Evolutionary conservation across 2,888 invertebrate species (phyloP).

Genomic region (Nyleta sp.): DNA sequence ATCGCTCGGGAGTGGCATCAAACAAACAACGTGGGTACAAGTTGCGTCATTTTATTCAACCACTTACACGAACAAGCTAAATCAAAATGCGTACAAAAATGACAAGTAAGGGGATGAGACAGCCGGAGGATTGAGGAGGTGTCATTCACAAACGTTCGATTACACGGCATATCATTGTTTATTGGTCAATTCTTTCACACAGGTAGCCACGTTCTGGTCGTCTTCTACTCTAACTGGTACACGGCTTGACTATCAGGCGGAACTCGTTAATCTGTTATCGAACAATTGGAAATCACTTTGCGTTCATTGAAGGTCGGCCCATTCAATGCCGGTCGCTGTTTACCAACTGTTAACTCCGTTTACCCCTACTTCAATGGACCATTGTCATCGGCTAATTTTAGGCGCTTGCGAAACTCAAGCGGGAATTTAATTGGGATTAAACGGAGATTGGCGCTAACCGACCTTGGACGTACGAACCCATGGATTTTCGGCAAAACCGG

Average conservation of each 20-base stretch:
- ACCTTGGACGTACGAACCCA: slow-evolving; percentile 54
- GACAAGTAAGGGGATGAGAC: slow-evolving; percentile 2
- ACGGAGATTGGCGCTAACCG: slow-evolving; percentile 50
- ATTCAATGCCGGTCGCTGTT: slow-evolving; percentile 63
- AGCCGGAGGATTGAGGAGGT: slow-evolving; percentile 3
- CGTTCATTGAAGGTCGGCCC: slow-evolving; percentile 50
- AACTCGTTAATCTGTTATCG: slow-evolving; percentile 23
- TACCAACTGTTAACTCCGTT: slow-evolving; percentile 47
- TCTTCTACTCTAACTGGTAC: not conserved
- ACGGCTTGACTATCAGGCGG: not conserved
- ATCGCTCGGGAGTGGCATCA: too few relatives aligned
- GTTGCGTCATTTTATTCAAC: slow-evolving; percentile 35
- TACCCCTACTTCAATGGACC: slow-evolving; percentile 58
- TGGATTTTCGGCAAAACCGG: slow-evolving; percentile 7
- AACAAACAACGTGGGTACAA: slow-evolving; percentile 21
- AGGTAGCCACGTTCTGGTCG: too few relatives aligned
- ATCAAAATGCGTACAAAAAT: slow-evolving; percentile 50
- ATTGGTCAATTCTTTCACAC: slow-evolving; percentile 16
- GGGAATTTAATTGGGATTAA: slow-evolving; percentile 56
- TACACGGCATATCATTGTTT: too few relatives aligned
- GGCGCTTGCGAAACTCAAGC: slow-evolving; percentile 48
- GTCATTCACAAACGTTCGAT: slow-evolving; percentile 24
- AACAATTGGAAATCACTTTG: slow-evolving; percentile 7
- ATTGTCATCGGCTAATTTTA: slow-evolving; percentile 63
- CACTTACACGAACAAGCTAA: slow-evolving; percentile 38